These are phyloP conservation scores for Pogonomyrmex californicus DNA, from an alignment of 1,140 invertebrate genomes.

Conservation along the genomic window DNA sequence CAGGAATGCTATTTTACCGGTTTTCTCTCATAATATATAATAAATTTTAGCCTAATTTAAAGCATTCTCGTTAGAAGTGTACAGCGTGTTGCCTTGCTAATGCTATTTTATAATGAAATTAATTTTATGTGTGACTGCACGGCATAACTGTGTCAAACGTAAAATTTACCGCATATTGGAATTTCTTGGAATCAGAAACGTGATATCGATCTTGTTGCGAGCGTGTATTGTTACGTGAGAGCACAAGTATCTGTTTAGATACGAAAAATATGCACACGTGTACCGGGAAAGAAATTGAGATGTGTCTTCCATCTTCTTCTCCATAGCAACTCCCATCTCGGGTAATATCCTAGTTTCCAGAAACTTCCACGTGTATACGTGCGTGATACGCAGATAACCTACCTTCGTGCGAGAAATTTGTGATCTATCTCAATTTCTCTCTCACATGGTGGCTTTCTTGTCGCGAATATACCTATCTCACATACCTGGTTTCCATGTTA, in stretches of 20 bases:
- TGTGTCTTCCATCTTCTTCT: constrained; percentile 59
- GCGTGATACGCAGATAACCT: constrained; percentile 50
- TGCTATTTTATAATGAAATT: not conserved
- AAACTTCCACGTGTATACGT: constrained; percentile 38
- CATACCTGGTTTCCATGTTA: constrained; percentile 6
- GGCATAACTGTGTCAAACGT: not conserved
- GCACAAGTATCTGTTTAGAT: not conserved
- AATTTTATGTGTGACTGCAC: not conserved
- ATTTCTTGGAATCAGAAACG: constrained; percentile 9
- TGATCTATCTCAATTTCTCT: constrained; percentile 57
- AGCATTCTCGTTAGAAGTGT: not conserved
- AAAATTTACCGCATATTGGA: constrained; percentile 9
- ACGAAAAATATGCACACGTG: constrained; percentile 50
- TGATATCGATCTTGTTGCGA: constrained; percentile 29
- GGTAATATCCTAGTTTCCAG: constrained; percentile 61
- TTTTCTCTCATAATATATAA: not conserved
- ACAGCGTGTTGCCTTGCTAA: not conserved
- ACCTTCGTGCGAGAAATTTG: constrained; percentile 48
- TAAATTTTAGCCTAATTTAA: not conserved
- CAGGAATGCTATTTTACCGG: constrained; percentile 7
- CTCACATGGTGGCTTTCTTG: constrained; percentile 35
- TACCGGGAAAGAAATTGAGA: constrained; percentile 57
- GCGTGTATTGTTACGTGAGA: constrained; percentile 5
- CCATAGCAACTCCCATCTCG: constrained; percentile 36
- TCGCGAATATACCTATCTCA: not conserved